These are phyloP conservation scores for Tautogolabrus adspersus DNA, from an alignment of 2,113 vertebrate species.

Conservation along the genomic window DNA sequence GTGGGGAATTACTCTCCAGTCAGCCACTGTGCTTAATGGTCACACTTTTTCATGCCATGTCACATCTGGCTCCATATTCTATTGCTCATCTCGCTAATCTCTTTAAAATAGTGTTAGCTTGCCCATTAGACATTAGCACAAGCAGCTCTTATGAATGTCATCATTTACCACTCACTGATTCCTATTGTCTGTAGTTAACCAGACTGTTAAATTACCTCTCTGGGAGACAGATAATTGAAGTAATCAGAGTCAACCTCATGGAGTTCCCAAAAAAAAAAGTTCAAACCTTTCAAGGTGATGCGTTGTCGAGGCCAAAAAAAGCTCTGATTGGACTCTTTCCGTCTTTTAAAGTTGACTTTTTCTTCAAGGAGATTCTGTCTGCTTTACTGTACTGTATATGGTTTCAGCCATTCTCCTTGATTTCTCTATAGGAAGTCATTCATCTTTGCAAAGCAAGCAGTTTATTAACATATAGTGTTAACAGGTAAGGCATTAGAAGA, in stretches of 20 bases:
- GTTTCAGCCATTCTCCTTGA: too few relatives aligned
- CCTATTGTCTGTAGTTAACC: constrained; percentile 69
- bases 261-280: constrained; percentile 36
- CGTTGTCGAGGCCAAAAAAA: constrained; percentile 39
- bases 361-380: too few relatives aligned
- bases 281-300: constrained; percentile 64
- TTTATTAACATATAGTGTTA: too few relatives aligned
- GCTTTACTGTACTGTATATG: too few relatives aligned
- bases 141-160: constrained; percentile 62
- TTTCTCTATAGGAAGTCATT: too few relatives aligned
- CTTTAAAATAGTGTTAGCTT: constrained; percentile 64
- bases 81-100: constrained; percentile 69
- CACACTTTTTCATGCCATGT: constrained; percentile 48
- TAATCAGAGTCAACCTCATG: constrained; percentile 56
- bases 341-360: constrained; percentile 11
- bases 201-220: constrained; percentile 72
- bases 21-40: constrained; percentile 48
- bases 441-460: too few relatives aligned
- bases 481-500: too few relatives aligned
- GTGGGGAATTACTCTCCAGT: constrained; percentile 41
- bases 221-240: constrained; percentile 58
- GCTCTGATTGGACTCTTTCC: constrained; percentile 25
- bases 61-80: constrained; percentile 57
- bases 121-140: constrained; percentile 64
- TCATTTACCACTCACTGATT: constrained; percentile 73